These are phyloP conservation scores for Drosophila pallidifrons DNA, from an alignment of 1,140 invertebrate genomes.

Conservation along the genomic window DNA sequence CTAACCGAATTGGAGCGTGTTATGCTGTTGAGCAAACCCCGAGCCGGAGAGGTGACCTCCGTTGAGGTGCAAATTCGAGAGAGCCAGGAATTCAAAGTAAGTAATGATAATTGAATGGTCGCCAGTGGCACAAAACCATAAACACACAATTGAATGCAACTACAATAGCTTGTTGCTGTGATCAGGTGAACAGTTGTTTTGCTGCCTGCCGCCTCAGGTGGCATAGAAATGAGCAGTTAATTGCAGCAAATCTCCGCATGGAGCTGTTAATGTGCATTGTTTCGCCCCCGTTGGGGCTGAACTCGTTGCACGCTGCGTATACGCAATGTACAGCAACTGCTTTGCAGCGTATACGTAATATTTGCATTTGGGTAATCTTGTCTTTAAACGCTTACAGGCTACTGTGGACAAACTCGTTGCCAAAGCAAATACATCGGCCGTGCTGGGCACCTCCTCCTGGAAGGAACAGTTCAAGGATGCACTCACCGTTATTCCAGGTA, in stretches of 20 bases:
- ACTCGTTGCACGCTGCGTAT: conserved; percentile 1
- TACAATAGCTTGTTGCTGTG: conserved; percentile 4
- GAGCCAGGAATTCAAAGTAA: conserved; percentile 99
- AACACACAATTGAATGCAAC: neutral
- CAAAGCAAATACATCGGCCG: conserved; percentile 96
- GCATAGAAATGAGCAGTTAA: conserved; percentile 32
- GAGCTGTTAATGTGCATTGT: conserved; percentile 27
- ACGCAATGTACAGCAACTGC: conserved; percentile 1
- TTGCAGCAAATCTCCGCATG: conserved; percentile 50
- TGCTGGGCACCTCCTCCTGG: conserved; percentile 98
- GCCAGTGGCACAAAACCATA: neutral
- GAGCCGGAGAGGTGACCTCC: conserved; percentile 93
- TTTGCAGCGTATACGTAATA: conserved; percentile 53
- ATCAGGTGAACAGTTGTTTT: conserved; percentile 28
- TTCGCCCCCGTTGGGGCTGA: neutral
- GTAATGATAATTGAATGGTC: conserved; percentile 24
- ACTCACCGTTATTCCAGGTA: conserved; percentile 96
- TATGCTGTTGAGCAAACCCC: conserved; percentile 95
- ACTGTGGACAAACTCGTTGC: conserved; percentile 99
- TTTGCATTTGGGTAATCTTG: neutral
- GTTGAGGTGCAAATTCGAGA: conserved; percentile 97
- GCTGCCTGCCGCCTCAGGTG: conserved; percentile 44
- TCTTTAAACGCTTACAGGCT: conserved; percentile 88
- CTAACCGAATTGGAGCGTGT: conserved; percentile 93
- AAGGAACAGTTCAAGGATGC: conserved; percentile 99